These are phyloP conservation scores for Orthosia gothica DNA, from an alignment of 2,888 invertebrate species.

Conservation along the genomic window DNA sequence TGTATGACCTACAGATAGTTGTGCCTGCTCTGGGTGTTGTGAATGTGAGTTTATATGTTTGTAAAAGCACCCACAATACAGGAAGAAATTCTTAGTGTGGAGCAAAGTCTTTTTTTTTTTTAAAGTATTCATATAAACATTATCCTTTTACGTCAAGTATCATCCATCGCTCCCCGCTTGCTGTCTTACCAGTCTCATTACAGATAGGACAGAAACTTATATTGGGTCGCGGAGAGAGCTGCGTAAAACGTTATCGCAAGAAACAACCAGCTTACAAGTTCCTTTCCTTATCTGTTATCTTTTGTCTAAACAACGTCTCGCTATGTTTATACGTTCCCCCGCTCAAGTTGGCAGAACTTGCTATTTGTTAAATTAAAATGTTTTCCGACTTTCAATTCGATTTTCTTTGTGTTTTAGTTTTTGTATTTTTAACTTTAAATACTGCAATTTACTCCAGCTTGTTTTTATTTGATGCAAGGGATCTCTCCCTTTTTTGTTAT, in stretches of 20 bases:
- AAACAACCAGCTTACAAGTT: constrained; percentile 78
- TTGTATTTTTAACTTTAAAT: constrained; percentile 35
- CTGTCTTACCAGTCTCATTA: constrained; percentile 23
- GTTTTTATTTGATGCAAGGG: constrained; percentile 8
- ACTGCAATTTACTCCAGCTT: constrained; percentile 12
- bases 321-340: constrained; percentile 69
- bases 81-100: too few relatives aligned
- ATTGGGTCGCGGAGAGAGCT: constrained; percentile 74
- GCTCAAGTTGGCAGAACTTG: constrained; percentile 65
- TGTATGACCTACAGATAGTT: too few relatives aligned
- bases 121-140: too few relatives aligned
- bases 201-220: constrained; percentile 79
- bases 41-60: too few relatives aligned
- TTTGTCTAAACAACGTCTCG: constrained; percentile 78
- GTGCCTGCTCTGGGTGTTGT: too few relatives aligned
- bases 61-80: too few relatives aligned
- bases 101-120: too few relatives aligned
- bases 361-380: constrained; percentile 74
- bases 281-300: constrained; percentile 77
- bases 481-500: too few relatives aligned
- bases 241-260: constrained; percentile 79
- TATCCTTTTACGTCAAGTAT: too few relatives aligned
- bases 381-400: constrained; percentile 63
- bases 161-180: constrained; percentile 28
- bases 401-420: constrained; percentile 57